Percentiles rank a stretch among this genome's conserved stretches.
These are phyloP conservation scores for Glaucomys volans DNA, from an alignment of 2,113 vertebrate species.

Conservation along the genomic window DNA sequence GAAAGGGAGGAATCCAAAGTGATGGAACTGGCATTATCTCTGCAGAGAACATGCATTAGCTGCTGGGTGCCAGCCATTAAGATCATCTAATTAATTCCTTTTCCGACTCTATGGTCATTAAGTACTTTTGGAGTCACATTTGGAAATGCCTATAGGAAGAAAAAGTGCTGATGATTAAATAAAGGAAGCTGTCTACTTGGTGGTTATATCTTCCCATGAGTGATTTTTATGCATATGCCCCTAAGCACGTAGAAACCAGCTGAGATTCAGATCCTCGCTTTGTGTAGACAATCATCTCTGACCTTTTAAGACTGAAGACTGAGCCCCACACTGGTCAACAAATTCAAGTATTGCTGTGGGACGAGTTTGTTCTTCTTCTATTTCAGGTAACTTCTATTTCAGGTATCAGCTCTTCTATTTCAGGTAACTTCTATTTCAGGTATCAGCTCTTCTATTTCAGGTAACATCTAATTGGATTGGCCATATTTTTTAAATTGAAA, in stretches of 20 bases:
- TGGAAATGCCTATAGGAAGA: neutral
- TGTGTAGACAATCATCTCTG: neutral
- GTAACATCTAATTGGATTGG: neutral
- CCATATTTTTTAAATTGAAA: conserved; percentile 2
- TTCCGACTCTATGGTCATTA: neutral
- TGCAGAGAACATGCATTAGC: neutral
- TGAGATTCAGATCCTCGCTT: neutral
- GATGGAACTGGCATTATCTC: neutral
- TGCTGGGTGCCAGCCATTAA: neutral
- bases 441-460: neutral
- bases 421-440: no score
- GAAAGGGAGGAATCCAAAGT: neutral
- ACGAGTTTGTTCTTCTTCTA: no score
- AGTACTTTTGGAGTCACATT: neutral
- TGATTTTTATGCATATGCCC: neutral
- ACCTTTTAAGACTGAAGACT: neutral
- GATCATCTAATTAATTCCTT: neutral
- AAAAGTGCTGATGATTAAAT: neutral
- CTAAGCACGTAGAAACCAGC: neutral
- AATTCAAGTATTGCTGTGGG: neutral
- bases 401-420: no score
- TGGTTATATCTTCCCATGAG: neutral
- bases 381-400: no score
- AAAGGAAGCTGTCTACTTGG: neutral
- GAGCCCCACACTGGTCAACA: neutral